Conservation (phyloP, 2,888 invertebrate genomes). For the Cerceris ruficornis region DNA sequence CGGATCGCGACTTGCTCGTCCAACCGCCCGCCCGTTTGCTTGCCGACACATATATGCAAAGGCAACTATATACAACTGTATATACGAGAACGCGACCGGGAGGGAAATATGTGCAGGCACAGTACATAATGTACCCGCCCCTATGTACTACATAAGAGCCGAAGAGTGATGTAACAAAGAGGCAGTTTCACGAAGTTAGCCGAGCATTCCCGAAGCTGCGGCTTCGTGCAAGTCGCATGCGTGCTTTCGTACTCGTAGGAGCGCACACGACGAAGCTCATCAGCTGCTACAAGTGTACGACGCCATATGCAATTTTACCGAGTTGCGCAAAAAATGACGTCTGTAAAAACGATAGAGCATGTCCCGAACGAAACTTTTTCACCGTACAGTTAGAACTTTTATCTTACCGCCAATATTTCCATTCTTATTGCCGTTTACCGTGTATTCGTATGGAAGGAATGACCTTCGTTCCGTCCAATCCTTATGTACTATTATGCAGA, state of each 20-base stretch:
- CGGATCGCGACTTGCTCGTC: slow-evolving; percentile 52
- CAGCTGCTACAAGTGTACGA: slow-evolving; percentile 72
- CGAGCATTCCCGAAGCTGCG: slow-evolving; percentile 70
- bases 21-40: slow-evolving; percentile 49
- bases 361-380: slow-evolving; percentile 19
- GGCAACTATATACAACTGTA: slow-evolving; percentile 53
- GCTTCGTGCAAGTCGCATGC: slow-evolving; percentile 60
- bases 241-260: slow-evolving; percentile 47
- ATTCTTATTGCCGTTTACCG: background rate
- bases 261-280: slow-evolving; percentile 56
- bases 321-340: slow-evolving; percentile 53
- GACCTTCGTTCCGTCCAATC: slow-evolving; percentile 36
- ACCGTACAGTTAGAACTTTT: slow-evolving; percentile 2
- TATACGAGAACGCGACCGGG: slow-evolving; percentile 54
- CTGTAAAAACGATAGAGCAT: slow-evolving; percentile 44
- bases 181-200: slow-evolving; percentile 72
- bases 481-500: slow-evolving; percentile 25
- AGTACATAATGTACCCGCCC: slow-evolving; percentile 66
- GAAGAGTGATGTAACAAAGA: slow-evolving; percentile 80
- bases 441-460: background rate
- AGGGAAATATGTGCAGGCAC: slow-evolving; percentile 61
- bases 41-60: slow-evolving; percentile 52
- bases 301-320: slow-evolving; percentile 79
- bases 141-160: slow-evolving; percentile 70
- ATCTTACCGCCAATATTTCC: slow-evolving; percentile 7